Base-by-base conservation (phyloP, 2,113 vertebrate species). In the Platichthys stellatus region DNA sequence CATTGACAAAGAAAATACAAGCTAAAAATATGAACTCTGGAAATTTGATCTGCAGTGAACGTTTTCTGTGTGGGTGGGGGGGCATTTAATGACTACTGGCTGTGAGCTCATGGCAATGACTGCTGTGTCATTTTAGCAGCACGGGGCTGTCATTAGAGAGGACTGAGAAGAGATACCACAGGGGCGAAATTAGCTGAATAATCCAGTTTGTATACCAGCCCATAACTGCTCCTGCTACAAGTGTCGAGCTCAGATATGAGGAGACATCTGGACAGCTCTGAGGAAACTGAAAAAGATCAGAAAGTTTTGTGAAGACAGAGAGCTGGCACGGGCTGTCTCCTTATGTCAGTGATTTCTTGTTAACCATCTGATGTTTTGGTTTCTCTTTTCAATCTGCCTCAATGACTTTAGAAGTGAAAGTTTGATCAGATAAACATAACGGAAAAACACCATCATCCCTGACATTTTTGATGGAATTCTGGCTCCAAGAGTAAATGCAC, bases 161-260 rank as follows among this genome's bases (percentile, higher is more conserved):
- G 43, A 47, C 65, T 61, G 60, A 71, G 66, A 62, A 43, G 72
- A 68, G 26, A 43, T 69, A 66, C 72, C 72, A 61, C 59, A 54
- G 78, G 81, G 72, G 69, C 69, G 54, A 70, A 88, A 88, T 85
- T 78, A 83, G 63, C 74, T 57, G 78, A 83, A 73, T 83, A 81
- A 80, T 84, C 73, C 53, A 75, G 80, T 78, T 65, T 84, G 60
- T 63, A 54, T 47, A 69, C 20, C 43, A 76, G 59, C 63, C 63
- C 69, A 23, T 54, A 69, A 71, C 61, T 53, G 60, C 63, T 65
- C 11, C 1, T 56, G 9, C 26, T 71, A 23, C 61, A 79, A 62
- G 63, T 59, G 59, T 38, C 62, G 47, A 66, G 23, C 63, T 78
- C 60, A 63, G 3, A 76, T 63, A 51, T 13, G 2, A 74, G 63